phyloP scores from a whole-genome alignment of 2,113 vertebrate genomes.

The Cisticola juncidis region DNA sequence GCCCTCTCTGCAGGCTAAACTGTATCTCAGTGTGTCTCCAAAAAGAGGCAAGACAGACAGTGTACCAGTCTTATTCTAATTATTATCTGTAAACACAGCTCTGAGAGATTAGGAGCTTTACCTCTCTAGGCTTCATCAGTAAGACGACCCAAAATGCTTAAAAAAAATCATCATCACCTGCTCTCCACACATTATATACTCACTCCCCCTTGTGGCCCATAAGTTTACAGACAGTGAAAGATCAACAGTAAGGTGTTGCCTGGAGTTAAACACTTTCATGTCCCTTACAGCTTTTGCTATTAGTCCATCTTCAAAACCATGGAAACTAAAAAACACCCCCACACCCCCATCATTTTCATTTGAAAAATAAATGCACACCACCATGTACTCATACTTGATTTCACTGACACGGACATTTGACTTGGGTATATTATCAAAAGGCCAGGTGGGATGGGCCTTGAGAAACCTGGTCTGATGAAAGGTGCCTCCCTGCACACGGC shows the following conservation, averaged over 20 bases:
- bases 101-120: not conserved
- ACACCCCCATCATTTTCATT: not conserved
- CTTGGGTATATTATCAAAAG: not conserved
- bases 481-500: not conserved
- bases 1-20: not conserved
- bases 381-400: not conserved
- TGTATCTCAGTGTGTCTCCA: not conserved
- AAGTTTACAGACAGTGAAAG: not conserved
- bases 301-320: not conserved
- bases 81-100: not conserved
- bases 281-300: not conserved
- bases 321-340: not conserved
- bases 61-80: not conserved
- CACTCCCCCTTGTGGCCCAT: conserved; percentile 24
- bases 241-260: not conserved
- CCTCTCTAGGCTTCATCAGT: not conserved
- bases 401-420: not conserved
- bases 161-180: not conserved
- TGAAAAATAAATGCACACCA: not conserved
- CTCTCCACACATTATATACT: not conserved
- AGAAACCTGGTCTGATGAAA: not conserved
- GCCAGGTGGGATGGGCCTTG: not conserved
- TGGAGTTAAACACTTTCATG: not conserved
- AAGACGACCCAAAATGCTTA: not conserved
- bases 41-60: not conserved